These are phyloP conservation scores for Acrossocheilus wenchowensis DNA, from an alignment of 2,797 vertebrate species.

Conservation along the genomic window DNA sequence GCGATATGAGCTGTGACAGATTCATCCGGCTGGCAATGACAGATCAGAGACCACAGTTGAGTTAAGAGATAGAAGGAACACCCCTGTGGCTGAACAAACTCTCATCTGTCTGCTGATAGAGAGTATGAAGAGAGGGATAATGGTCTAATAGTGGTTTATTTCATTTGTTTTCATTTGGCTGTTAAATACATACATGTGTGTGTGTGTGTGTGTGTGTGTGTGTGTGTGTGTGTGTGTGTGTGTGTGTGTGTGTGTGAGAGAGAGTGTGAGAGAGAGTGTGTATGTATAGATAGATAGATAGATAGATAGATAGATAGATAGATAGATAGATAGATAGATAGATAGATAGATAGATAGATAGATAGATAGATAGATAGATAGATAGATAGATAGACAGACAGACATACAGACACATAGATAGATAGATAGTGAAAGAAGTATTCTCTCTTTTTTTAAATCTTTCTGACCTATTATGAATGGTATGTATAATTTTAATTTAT, in stretches of 20 bases:
- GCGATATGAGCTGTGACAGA: constrained; percentile 25
- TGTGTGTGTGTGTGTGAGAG: too few relatives aligned
- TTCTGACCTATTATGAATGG: not conserved
- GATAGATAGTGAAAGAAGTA: too few relatives aligned
- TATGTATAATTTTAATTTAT: not conserved
- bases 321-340: too few relatives aligned
- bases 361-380: too few relatives aligned
- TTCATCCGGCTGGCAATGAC: constrained; percentile 39
- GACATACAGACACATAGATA: too few relatives aligned
- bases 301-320: too few relatives aligned
- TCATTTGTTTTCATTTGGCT: not conserved
- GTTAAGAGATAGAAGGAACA: constrained; percentile 14
- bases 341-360: too few relatives aligned
- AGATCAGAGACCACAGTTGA: constrained; percentile 16
- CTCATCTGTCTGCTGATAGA: not conserved
- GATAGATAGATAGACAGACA: too few relatives aligned
- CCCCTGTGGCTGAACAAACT: not conserved
- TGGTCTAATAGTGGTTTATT: not conserved
- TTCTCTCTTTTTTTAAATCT: not conserved
- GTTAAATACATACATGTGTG: not conserved
- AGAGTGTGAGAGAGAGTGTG: too few relatives aligned
- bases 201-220: too few relatives aligned
- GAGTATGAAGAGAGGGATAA: constrained; percentile 19
- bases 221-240: too few relatives aligned
- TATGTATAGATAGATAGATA: too few relatives aligned